These are phyloP conservation scores for Thereva unica DNA, from an alignment of 2,888 invertebrate species.

Conservation along the genomic window DNA sequence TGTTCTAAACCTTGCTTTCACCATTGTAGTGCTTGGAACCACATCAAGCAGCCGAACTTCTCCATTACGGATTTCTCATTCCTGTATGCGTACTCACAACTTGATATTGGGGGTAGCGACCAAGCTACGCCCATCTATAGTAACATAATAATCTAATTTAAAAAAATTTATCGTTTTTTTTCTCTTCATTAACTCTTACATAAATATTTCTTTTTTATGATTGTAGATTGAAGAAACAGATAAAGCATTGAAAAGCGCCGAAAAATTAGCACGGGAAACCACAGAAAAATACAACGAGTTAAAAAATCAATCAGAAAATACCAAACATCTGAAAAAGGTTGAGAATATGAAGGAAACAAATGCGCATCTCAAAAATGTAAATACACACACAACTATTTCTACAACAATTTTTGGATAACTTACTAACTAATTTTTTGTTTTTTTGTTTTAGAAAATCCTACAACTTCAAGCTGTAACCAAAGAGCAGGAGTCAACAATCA, in stretches of 20 bases:
- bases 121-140: too few relatives aligned
- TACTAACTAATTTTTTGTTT: conserved; percentile 7
- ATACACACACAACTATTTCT: not conserved
- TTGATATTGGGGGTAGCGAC: too few relatives aligned
- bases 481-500: conserved; percentile 42
- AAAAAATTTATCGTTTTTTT: too few relatives aligned
- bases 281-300: conserved; percentile 41
- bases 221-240: conserved; percentile 39
- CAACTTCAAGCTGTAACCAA: conserved; percentile 40
- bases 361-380: conserved; percentile 42
- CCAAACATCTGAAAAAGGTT: conserved; percentile 33
- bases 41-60: too few relatives aligned
- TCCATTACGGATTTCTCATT: too few relatives aligned
- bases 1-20: too few relatives aligned
- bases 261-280: conserved; percentile 39
- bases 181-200: too few relatives aligned
- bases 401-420: not conserved
- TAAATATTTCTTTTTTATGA: too few relatives aligned
- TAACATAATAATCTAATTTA: too few relatives aligned
- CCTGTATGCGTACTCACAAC: too few relatives aligned
- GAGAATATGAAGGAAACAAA: conserved; percentile 43
- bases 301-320: conserved; percentile 32
- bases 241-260: conserved; percentile 39
- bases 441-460: conserved; percentile 40
- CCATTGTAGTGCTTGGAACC: too few relatives aligned